Evolutionary conservation across 2,113 vertebrate species (phyloP).

Genomic region (Entelurus aequoreus): DNA sequence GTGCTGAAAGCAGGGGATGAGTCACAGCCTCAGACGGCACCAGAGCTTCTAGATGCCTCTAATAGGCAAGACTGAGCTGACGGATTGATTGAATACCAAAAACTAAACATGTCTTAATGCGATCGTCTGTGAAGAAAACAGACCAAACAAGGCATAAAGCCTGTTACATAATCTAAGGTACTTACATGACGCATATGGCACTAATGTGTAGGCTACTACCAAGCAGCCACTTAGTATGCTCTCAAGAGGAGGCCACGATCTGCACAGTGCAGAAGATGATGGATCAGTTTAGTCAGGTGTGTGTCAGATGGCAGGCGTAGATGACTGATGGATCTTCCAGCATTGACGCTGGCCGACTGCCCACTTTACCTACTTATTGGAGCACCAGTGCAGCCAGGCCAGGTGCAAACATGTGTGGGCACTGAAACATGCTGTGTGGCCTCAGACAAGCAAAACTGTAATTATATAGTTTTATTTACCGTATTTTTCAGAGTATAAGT

Average conservation of each 20-base stretch:
- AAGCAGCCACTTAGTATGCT: not conserved
- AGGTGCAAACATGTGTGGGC: not conserved
- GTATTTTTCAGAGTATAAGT: too few relatives aligned
- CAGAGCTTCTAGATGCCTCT: constrained; percentile 42
- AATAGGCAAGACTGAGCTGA: constrained; percentile 40
- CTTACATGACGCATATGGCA: not conserved
- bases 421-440: too few relatives aligned
- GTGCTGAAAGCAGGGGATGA: constrained; percentile 62
- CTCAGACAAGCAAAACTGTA: too few relatives aligned
- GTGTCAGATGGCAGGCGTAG: not conserved
- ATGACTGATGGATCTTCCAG: constrained; percentile 6
- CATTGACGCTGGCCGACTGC: constrained; percentile 3
- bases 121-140: not conserved
- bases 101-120: too few relatives aligned
- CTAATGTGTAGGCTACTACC: not conserved
- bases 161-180: not conserved
- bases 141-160: not conserved
- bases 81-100: not conserved
- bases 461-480: too few relatives aligned
- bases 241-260: not conserved
- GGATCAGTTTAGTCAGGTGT: not conserved
- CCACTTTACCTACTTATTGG: not conserved
- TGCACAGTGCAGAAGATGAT: not conserved
- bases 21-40: constrained; percentile 65
- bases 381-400: not conserved